Base-by-base conservation (phyloP, 2,797 vertebrate species). In the Lepilemur septentrionalis region DNA sequence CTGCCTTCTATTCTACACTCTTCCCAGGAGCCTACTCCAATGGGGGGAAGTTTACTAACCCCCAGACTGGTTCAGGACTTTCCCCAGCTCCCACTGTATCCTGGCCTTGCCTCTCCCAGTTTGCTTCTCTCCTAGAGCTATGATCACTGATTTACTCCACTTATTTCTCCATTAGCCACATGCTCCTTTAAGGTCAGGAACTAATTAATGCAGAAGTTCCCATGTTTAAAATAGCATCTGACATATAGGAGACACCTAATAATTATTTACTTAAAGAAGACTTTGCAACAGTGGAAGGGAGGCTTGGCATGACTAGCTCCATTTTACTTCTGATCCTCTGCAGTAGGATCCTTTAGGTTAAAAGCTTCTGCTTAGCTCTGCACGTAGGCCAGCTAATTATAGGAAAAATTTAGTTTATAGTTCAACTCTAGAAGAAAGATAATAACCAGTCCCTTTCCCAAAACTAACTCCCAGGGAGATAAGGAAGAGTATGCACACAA, bases 251-350 rank as follows among this genome's bases (percentile, higher is more conserved):
- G 32, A 76, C 5, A 65, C 6, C 5, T 48, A 52, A 89, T 70
- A 50, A 91, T 84, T 72, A 93, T 76, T 85, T 93, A 80, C 38
- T 59, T 57, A 95, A 59, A 82, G n/a, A 82, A 30, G 14, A n/a
- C 32, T 65, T 65, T n/a, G 15, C 32, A n/a, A n/a, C 32, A n/a
- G 63, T 65, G 63, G 61, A n/a, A 65, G 32, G 63, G 32, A 65
- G 32, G 63, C 63, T n/a, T n/a, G 63, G 32, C 32, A 9, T 65
- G 63, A 65, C 63, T 65, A n/a, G 15, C 17, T 65, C 32, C 63
- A n/a, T 65, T 65, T 65, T n/a, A n/a, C 63, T 65, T 65, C 32
- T 18, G 32, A n/a, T 32, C 63, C 32, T 65, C 63, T 65, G 15
- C 32, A 18, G 63, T 65, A n/a, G 8, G n/a, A 65, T n/a, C 32